Conservation (phyloP, 2,113 vertebrate species). For the Nothoprocta pentlandii region DNA sequence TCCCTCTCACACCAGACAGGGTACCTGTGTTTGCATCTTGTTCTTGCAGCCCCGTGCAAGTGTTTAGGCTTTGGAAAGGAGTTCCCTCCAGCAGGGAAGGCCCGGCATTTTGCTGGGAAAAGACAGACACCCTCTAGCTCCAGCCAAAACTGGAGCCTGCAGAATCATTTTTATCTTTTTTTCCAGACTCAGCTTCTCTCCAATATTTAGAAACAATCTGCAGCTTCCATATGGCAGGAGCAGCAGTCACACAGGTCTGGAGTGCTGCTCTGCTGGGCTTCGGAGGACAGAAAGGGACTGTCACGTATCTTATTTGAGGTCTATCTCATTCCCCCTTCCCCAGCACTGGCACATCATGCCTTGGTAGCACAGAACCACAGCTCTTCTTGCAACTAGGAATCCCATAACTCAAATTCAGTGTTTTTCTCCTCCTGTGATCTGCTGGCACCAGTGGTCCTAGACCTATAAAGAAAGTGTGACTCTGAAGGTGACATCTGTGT, state of each 20-base stretch:
- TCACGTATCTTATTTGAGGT: background rate
- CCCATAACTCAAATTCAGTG: rapidly evolving
- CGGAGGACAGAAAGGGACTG: background rate
- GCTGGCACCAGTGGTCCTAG: background rate
- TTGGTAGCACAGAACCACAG: background rate
- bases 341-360: background rate
- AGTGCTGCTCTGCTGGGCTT: background rate
- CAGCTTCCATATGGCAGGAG: background rate
- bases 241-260: rapidly evolving
- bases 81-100: background rate
- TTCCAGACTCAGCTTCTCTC: background rate
- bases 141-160: background rate
- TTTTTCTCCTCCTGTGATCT: background rate
- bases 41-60: too few species aligned
- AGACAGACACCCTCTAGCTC: background rate
- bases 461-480: background rate
- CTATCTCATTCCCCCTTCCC: background rate
- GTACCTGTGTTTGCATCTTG: rapidly evolving
- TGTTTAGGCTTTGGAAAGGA: background rate
- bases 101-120: background rate
- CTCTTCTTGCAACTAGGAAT: background rate
- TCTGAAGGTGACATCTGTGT: background rate
- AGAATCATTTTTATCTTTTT: background rate
- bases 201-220: background rate
- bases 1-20: background rate